Evolutionary conservation across 2,888 invertebrate species (phyloP).

Genomic region (Pantelozetes paolii): DNA sequence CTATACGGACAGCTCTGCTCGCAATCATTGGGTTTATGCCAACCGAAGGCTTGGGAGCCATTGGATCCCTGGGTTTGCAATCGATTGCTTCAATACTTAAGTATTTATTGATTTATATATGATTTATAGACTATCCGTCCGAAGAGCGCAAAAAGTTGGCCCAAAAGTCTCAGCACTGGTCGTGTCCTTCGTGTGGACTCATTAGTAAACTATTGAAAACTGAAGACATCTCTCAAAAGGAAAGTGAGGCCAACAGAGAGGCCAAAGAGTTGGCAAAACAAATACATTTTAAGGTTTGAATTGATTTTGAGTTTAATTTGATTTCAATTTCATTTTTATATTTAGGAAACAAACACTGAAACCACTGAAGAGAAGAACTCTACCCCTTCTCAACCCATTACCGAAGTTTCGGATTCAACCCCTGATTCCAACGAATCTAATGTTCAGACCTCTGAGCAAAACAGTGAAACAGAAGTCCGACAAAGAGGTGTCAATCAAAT

Average conservation of each 20-base stretch:
- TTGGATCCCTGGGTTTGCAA: constrained; percentile 66
- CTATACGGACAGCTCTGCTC: constrained; percentile 79
- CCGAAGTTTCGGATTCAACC: background rate
- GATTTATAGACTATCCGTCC: constrained; percentile 66
- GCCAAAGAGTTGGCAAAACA: constrained; percentile 54
- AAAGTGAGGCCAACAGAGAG: constrained; percentile 51
- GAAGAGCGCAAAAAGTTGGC: constrained; percentile 76
- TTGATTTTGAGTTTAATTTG: too few species aligned
- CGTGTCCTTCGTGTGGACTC: constrained; percentile 63
- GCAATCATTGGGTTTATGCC: constrained; percentile 94
- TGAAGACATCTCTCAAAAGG: background rate
- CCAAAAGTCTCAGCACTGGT: constrained; percentile 62
- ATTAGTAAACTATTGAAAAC: constrained; percentile 55
- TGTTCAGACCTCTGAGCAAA: background rate
- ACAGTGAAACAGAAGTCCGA: background rate
- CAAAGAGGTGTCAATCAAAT: background rate
- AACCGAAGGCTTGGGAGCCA: constrained; percentile 78
- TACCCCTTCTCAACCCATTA: background rate
- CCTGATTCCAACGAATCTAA: background rate
- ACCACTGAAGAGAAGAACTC: background rate
- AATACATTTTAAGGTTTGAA: constrained; percentile 50
- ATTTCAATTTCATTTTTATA: background rate
- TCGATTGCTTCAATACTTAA: background rate
- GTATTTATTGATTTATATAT: background rate
- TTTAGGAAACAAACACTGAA: background rate